Conservation (phyloP, 2,888 invertebrate genomes). For the Amphipoea lucens region DNA sequence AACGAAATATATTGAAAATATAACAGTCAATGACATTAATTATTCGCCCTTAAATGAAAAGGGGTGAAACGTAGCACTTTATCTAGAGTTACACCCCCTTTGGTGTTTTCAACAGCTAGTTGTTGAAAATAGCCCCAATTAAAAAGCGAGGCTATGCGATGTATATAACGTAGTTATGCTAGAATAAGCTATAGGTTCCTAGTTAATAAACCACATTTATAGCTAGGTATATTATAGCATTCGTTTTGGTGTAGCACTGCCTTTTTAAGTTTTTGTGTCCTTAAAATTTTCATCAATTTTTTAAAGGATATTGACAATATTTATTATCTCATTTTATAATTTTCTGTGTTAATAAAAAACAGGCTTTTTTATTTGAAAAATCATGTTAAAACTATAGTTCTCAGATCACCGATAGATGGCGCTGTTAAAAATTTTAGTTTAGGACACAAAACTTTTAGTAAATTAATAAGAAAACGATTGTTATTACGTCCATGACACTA, state of each 20-base stretch:
- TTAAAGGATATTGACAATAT: neutral
- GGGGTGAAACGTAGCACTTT: constrained; percentile 16
- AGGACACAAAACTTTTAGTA: constrained; percentile 24
- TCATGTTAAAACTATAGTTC: neutral
- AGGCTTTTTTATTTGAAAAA: neutral
- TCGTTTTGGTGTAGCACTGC: constrained; percentile 41
- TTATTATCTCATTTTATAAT: neutral
- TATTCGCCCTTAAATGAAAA: neutral
- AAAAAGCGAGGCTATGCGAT: constrained; percentile 55
- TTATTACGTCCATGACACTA: constrained; percentile 75
- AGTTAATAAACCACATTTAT: constrained; percentile 42
- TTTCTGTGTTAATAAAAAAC: neutral
- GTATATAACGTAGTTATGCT: constrained; percentile 61
- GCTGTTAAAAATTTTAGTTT: constrained; percentile 16
- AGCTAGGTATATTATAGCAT: constrained; percentile 43
- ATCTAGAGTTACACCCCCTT: constrained; percentile 2
- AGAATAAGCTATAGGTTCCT: constrained; percentile 57
- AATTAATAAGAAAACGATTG: constrained; percentile 55
- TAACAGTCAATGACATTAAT: constrained; percentile 7
- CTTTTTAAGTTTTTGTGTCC: constrained; percentile 41
- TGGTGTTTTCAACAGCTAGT: constrained; percentile 16
- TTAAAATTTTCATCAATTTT: neutral
- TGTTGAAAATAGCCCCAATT: constrained; percentile 44
- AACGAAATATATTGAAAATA: constrained; percentile 10
- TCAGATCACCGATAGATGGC: constrained; percentile 21